Base-by-base conservation (phyloP, 2,888 invertebrate species). In the Amphimallon solstitiale region DNA sequence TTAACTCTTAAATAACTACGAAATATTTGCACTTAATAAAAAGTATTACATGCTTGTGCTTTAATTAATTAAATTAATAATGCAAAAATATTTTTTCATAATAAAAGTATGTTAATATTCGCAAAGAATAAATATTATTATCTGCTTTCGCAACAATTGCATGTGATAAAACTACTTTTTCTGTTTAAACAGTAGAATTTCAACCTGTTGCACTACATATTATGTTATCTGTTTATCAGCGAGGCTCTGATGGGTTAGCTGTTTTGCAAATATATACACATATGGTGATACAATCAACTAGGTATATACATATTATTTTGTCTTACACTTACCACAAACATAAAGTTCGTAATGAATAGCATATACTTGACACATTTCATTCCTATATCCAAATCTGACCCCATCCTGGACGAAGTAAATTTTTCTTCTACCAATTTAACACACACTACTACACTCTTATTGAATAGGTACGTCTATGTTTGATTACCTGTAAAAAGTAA, bases 361-460 rank as follows among this genome's bases (percentile, higher is more conserved):
- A 89, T 84, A 75, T 89, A 89, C 76, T 90, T 89, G 76, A 90
- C 86, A 78, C 88, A 88, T 70, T 86, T 84, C 82, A 88, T 86
- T 63, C 87, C 86, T 21, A 88, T 84, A 79, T 89, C 87, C 66
- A 87, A 76, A 72, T 84, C 76, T 34, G 74, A 71, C 10, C 73
- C 70, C 80, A 80, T 80, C n/a, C 21, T 40, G 38, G 12, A 4
- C 5, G 29, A 29, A 10, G 9, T 19, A 17, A 15, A 0, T 34
- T 7, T 51, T 51, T 59, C 43, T 43, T 23, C 15, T 14, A 38
- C 6, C 4, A n/a, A 10, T 29, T 38, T 21, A 34, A 43, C 43
- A 43, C 56, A 23, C 43, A 29, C 29, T 14, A 43, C 45, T 45
- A 17, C 56, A 59, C 56, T 17, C 43, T 21, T 45, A 45, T 3